These are phyloP conservation scores for Cuculus canorus DNA, from an alignment of 2,797 vertebrate genomes.

Conservation along the genomic window DNA sequence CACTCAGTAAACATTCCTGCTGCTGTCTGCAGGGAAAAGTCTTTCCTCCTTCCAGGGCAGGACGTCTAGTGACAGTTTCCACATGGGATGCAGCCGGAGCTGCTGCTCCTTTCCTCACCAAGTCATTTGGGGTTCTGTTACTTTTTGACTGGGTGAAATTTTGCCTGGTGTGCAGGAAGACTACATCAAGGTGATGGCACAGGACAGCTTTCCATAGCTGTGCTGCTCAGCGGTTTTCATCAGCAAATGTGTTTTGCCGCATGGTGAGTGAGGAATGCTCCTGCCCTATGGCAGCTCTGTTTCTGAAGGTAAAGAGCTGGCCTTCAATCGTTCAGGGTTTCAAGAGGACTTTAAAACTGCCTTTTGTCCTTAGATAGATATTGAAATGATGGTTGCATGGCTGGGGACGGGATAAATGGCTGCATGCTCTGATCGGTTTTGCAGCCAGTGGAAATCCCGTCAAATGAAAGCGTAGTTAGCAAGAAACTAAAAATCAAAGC, in stretches of 20 bases:
- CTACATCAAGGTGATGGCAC: background rate
- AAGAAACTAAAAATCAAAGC: background rate
- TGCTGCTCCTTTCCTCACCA: slow-evolving; percentile 1
- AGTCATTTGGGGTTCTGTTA: background rate
- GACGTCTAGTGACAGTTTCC: background rate
- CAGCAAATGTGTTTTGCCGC: background rate
- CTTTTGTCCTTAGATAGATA: background rate
- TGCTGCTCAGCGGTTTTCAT: background rate
- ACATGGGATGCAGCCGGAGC: background rate
- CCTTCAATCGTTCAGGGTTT: background rate
- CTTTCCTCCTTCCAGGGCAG: slow-evolving; percentile 27
- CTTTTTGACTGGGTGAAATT: background rate
- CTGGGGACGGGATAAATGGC: background rate
- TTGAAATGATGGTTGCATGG: background rate
- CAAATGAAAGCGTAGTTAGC: background rate
- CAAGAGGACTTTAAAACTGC: background rate
- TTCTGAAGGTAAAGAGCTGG: slow-evolving; percentile 11
- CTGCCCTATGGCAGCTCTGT: background rate
- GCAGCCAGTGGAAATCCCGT: background rate
- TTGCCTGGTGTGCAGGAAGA: background rate
- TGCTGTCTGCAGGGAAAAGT: background rate
- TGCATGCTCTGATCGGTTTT: background rate
- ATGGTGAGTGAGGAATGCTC: background rate
- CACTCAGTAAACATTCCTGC: slow-evolving; percentile 17
- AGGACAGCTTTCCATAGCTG: background rate